phyloP scores from a whole-genome alignment of 2,113 vertebrate species.

The Pachyramphus minor region DNA sequence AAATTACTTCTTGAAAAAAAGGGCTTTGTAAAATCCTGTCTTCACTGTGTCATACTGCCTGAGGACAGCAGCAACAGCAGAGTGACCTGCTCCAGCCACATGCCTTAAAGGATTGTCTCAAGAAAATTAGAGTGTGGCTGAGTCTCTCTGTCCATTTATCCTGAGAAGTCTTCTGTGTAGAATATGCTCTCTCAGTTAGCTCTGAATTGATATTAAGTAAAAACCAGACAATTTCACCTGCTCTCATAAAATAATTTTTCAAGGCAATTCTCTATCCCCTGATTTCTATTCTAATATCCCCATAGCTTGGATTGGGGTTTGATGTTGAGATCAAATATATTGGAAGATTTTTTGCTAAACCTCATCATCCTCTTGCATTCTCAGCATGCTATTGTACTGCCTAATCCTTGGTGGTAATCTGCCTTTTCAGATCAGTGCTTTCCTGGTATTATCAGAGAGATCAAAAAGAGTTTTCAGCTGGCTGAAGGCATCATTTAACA shows the following conservation, averaged over 20 bases:
- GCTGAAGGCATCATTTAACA: constrained; percentile 50
- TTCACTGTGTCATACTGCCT: constrained; percentile 45
- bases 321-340: constrained; percentile 23
- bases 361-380: constrained; percentile 45
- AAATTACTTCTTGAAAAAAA: not conserved
- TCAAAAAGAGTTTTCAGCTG: constrained; percentile 59
- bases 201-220: not conserved
- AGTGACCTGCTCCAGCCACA: constrained; percentile 36
- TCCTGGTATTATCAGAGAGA: constrained; percentile 62
- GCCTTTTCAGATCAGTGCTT: constrained; percentile 66
- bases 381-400: constrained; percentile 59
- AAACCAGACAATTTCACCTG: not conserved
- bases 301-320: not conserved
- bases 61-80: constrained; percentile 31
- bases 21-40: constrained; percentile 46
- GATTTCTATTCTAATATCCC: not conserved
- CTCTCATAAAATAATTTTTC: not conserved
- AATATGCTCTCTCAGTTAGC: not conserved
- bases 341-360: constrained; percentile 45
- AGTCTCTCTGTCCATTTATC: not conserved
- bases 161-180: not conserved
- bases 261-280: not conserved
- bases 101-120: constrained; percentile 50
- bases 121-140: constrained; percentile 30
- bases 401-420: constrained; percentile 65